These are phyloP conservation scores for Polymixis flavicincta DNA, from an alignment of 2,888 invertebrate genomes.

Conservation along the genomic window DNA sequence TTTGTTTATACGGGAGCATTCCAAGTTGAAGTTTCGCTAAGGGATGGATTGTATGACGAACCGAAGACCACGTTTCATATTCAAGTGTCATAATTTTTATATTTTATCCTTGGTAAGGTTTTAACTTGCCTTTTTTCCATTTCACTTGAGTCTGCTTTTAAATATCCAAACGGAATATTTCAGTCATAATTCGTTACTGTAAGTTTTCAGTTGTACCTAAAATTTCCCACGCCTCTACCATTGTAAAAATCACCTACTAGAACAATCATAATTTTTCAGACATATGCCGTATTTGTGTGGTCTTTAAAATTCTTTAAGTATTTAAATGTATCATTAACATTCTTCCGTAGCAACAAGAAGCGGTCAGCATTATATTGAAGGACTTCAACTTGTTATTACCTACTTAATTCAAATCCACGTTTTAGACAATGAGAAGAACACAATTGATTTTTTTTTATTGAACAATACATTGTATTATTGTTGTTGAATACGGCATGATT, in stretches of 20 bases:
- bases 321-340: slow-evolving; percentile 50
- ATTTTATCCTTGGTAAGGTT: neutral
- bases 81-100: neutral
- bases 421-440: slow-evolving; percentile 45
- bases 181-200: neutral
- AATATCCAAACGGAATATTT: neutral
- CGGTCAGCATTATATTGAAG: slow-evolving; percentile 43
- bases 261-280: slow-evolving; percentile 4
- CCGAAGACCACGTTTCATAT: neutral
- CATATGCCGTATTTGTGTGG: slow-evolving; percentile 16
- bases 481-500: slow-evolving; percentile 35
- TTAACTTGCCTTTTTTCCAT: neutral
- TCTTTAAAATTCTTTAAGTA: slow-evolving; percentile 49
- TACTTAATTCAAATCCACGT: slow-evolving; percentile 33
- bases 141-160: neutral
- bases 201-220: slow-evolving; percentile 1
- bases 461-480: slow-evolving; percentile 37
- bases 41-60: neutral
- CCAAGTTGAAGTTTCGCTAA: neutral
- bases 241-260: slow-evolving; percentile 1
- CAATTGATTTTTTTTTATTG: slow-evolving; percentile 38
- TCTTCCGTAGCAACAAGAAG: slow-evolving; percentile 24
- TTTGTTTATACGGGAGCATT: slow-evolving; percentile 10
- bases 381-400: slow-evolving; percentile 44
- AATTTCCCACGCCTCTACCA: slow-evolving; percentile 1